These are phyloP conservation scores for Sarotherodon lohbergeri DNA, from an alignment of 2,113 vertebrate species.

Conservation along the genomic window DNA sequence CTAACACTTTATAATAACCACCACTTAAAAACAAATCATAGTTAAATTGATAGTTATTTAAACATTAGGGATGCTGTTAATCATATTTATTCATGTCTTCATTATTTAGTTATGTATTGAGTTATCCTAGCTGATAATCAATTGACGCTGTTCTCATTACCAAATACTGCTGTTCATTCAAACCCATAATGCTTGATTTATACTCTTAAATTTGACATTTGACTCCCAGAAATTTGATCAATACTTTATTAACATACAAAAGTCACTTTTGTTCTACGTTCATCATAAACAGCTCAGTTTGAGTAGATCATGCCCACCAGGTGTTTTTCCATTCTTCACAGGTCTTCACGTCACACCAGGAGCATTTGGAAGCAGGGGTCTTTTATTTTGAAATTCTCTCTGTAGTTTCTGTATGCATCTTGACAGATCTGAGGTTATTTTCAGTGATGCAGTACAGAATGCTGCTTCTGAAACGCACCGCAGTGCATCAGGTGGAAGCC, in stretches of 20 bases:
- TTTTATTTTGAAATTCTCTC: neutral
- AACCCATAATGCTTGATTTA: neutral
- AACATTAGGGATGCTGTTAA: neutral
- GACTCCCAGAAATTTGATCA: rapidly evolving
- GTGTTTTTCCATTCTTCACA: neutral
- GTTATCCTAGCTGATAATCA: neutral
- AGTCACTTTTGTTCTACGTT: neutral
- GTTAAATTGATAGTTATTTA: neutral
- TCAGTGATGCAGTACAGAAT: neutral
- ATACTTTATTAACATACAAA: neutral
- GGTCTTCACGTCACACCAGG: neutral
- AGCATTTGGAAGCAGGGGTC: neutral
- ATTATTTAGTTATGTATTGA: neutral
- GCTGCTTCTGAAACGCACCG: neutral
- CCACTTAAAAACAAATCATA: neutral
- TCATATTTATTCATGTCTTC: neutral
- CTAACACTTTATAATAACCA: neutral
- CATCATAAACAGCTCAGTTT: neutral
- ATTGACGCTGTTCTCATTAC: neutral
- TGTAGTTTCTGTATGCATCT: neutral
- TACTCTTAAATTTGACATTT: neutral
- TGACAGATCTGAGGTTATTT: neutral
- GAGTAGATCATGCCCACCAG: neutral
- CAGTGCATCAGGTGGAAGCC: neutral
- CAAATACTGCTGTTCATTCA: neutral